Evolutionary conservation across 1,140 invertebrate species (phyloP), one percentile per base, ranked within the genome.

Genomic region (Antheraea pernyi): DNA sequence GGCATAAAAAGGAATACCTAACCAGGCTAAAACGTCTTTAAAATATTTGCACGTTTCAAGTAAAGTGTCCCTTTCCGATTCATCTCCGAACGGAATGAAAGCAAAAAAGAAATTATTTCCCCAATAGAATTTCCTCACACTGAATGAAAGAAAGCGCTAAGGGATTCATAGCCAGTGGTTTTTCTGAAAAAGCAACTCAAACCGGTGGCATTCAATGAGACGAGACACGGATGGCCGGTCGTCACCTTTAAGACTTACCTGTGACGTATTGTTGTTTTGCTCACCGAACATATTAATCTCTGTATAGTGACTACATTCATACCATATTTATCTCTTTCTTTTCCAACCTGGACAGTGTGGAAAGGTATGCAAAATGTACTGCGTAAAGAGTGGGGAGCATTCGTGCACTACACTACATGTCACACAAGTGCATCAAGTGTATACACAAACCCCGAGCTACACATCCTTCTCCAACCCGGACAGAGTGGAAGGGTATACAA

Each of bases 41-140:
- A 46, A 48, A 18, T 19, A 53, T 16, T 16, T 53, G 10, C 46
- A 53, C 46, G 46, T 65, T 53, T 22, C 39, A 16, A 65, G 10
- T 65, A 65, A 46, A 48, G 42, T 64, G 36, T 46, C 53, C 60
- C 68, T 59, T 69, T 73, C 69, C 60, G 36, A 65, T 68, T 39
- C 37, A 65, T 69, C 53, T 58, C 73, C 78, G 78, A 82, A 83
- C 74, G 68, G 59, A 65, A 46, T 67, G 68, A 64, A 67, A 53
- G 9, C 70, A 74, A 74, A 80, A 78, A 72, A 73, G 71, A 75
- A 83, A 86, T 85, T 81, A 85, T 83, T 81, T 85, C 76, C 67
- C 71, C 80, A 80, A 84, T 87, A 83, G 83, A 85, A 84, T 85
- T 84, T 84, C 80, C 77, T 80, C 80, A 76, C 79, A 76, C 76